phyloP scores from a whole-genome alignment of 1,140 invertebrate genomes.

The Portunus trituberculatus region DNA sequence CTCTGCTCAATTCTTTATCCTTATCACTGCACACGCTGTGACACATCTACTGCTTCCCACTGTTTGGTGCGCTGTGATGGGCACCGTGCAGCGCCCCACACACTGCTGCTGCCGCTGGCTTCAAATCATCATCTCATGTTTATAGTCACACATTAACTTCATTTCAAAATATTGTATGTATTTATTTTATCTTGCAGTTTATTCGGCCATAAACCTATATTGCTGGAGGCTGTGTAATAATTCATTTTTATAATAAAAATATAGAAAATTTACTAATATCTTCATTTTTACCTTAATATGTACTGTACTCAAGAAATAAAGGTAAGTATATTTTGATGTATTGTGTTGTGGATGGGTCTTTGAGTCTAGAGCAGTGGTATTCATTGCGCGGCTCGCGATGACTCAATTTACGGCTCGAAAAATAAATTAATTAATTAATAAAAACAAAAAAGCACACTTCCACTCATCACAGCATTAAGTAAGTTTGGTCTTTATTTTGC shows the following conservation, averaged over 20 bases:
- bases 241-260: neutral
- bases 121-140: slow-evolving; percentile 22
- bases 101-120: neutral
- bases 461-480: too few species aligned
- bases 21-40: too few species aligned
- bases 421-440: too few species aligned
- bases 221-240: slow-evolving; percentile 20
- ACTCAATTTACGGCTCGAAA: too few species aligned
- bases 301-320: neutral
- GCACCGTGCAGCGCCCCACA: neutral
- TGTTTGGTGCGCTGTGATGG: neutral
- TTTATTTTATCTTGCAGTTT: slow-evolving; percentile 15
- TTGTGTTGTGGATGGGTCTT: neutral
- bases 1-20: neutral
- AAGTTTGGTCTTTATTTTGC: too few species aligned
- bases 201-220: slow-evolving; percentile 13
- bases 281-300: neutral
- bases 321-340: neutral
- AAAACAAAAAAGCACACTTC: too few species aligned
- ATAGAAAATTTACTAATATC: neutral
- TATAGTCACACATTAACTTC: slow-evolving; percentile 15
- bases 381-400: too few species aligned
- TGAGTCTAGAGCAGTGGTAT: neutral
- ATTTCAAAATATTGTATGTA: slow-evolving; percentile 2
- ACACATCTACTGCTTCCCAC: too few species aligned